Evolutionary conservation across 2,797 vertebrate species (phyloP).

Genomic region (Ctenochaetus hawaiiensis): DNA sequence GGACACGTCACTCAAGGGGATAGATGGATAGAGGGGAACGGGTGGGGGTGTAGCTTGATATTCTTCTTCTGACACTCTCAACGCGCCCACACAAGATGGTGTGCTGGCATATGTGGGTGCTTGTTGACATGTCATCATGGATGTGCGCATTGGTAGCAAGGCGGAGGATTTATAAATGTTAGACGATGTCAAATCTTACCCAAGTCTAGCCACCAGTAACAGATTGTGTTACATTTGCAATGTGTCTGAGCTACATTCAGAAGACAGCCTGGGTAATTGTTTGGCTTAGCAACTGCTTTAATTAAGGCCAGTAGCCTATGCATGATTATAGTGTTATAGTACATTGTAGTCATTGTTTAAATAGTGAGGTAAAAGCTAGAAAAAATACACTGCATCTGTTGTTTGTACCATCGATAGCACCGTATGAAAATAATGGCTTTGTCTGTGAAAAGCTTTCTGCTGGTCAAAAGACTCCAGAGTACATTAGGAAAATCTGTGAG

Average conservation of each 20-base stretch:
- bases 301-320: conserved; percentile 22
- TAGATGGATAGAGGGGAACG: conserved; percentile 9
- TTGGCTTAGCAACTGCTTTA: conserved; percentile 27
- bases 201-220: conserved; percentile 23
- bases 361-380: not conserved
- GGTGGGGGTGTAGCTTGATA: conserved; percentile 37
- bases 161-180: conserved; percentile 45
- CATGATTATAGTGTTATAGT: not conserved
- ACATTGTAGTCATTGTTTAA: conserved; percentile 30
- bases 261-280: conserved; percentile 11
- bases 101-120: conserved; percentile 60
- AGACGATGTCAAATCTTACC: conserved; percentile 24
- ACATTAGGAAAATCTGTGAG: not conserved
- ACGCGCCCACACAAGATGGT: conserved; percentile 49
- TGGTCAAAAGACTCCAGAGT: not conserved
- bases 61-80: conserved; percentile 57
- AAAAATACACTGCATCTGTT: not conserved
- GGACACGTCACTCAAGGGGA: conserved; percentile 50
- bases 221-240: conserved; percentile 30
- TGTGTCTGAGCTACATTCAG: conserved; percentile 28
- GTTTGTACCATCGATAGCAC: not conserved
- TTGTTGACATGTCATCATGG: conserved; percentile 61
- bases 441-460: not conserved
- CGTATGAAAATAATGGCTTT: not conserved
- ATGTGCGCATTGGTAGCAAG: conserved; percentile 35